Evolutionary conservation across 2,888 invertebrate species (phyloP), one percentile per base, ranked within the genome.

Genomic region (Drosophila formosana): DNA sequence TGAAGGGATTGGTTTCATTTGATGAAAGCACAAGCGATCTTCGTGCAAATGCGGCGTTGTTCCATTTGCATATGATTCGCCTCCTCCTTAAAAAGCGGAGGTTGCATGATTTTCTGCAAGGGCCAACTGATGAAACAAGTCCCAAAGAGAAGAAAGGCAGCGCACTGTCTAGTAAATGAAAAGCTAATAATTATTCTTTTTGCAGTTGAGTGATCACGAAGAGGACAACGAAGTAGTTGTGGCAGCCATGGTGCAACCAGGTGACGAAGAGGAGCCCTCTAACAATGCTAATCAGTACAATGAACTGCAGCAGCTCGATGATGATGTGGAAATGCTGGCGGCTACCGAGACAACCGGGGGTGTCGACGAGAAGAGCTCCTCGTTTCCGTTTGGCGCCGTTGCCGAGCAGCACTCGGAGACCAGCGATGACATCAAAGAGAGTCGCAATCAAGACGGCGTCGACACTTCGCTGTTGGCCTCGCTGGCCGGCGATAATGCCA

Each of bases 21-120:
- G 92, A 92, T 91, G 92, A 91, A 83, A 86, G 77, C 68, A 46
- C 37, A 81, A 83, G 91, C 92, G 90, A 70, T 79, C 67, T 66
- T 72, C 67, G 77, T 91, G 91, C 75, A 81, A 79, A 82, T 91
- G 92, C 82, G 92, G 91, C 91, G 94, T 93, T 91, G 93, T 93
- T 78, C 94, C 93, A 91, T 93, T 92, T 69, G 93, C 92, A 87
- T 72, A 90, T 92, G 92, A 92, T 93, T 91, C 6, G 90, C 50
- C 81, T 70, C 68, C 70, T 37, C 39, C 13, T 6, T 18, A 18
- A 18, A 11, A 78, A 25, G 5, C 28, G 46, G 45, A n/a, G 30
- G 32, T n/a, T n/a, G 18, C 5, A 75, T 90, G 92, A 92, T 90
- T 91, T 78, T 75, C 75, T 90, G 92, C 92, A 93, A 91, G 93